Base-by-base conservation (phyloP, 2,888 invertebrate genomes). In the Smittia aterrima region DNA sequence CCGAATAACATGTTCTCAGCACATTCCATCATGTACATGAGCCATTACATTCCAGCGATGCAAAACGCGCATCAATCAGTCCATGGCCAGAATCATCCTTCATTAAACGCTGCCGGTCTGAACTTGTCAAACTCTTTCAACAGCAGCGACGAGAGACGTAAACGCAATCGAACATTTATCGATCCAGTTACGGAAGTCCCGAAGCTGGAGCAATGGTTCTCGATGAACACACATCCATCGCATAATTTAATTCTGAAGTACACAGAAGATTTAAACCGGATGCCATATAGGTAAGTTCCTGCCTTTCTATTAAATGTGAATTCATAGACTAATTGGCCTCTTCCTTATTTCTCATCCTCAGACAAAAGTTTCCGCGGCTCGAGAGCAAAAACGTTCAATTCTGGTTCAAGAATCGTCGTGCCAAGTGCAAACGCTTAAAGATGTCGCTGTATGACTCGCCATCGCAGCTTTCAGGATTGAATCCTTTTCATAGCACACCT, bases 381-480 rank as follows among this genome's bases (percentile, higher is more conserved):
- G 98, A 98, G 82, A 96, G 98, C 58, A 98, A 98, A 85, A 99
- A 99, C 82, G 98, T 99, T 77, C 98, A 99, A 84, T 96, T 99
- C 83, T 99, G 99, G 99, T 99, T 98, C 85, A 98, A 98, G 83
- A 99, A 99, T 82, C 91, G 98, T 58, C 88, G 99, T 75, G 99
- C 99, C 78, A 99, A 99, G 84, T 96, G 96, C 83, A 99, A 99
- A 85, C 88, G 98, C 75, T 86, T 98, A 80, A 94, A 95, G 84
- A 93, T 94, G 92, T 92, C 93, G 0, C 83, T 93, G 58, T 93
- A 92, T 80, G 93, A 93, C 80, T 74, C 74, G 38, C 79, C 80
- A 75, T 79, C 81, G 25, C 82, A 81, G 75, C 78, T 83, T 54
- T 78, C 80, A 4, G 81, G 80, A 13, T 76, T 81, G 1, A 80